Evolutionary conservation across 2,797 vertebrate genomes (phyloP).

Genomic region (Lutjanus argentimaculatus): DNA sequence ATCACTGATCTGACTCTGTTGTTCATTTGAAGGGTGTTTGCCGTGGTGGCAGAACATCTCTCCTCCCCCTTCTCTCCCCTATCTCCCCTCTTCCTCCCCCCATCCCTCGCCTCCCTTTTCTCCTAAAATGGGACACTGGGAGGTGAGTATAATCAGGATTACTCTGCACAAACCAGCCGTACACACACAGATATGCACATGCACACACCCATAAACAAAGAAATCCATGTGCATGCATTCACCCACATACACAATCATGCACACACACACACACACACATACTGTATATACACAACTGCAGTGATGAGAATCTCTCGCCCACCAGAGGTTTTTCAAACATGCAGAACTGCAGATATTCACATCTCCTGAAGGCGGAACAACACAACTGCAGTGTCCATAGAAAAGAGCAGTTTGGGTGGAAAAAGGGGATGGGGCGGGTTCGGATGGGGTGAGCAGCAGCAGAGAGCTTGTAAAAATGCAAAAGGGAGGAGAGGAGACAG

Average conservation of each 20-base stretch:
- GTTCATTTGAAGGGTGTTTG: slow-evolving; percentile 78
- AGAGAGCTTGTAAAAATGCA: slow-evolving; percentile 62
- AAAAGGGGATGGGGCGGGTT: slow-evolving; percentile 37
- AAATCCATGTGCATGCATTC: slow-evolving; percentile 34
- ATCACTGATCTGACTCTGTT: slow-evolving; percentile 79
- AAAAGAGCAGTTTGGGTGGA: slow-evolving; percentile 58
- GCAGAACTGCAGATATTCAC: slow-evolving; percentile 78
- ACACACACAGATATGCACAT: slow-evolving; percentile 29
- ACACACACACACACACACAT: not conserved
- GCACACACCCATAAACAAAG: slow-evolving; percentile 35
- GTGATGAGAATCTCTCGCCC: slow-evolving; percentile 73
- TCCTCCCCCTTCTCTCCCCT: slow-evolving; percentile 52
- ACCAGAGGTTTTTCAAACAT: slow-evolving; percentile 78
- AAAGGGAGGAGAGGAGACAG: slow-evolving; percentile 23
- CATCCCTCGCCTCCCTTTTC: slow-evolving; percentile 65
- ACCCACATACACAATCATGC: slow-evolving; percentile 11
- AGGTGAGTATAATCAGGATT: slow-evolving; percentile 83
- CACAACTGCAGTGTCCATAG: slow-evolving; percentile 70
- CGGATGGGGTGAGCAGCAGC: not conserved
- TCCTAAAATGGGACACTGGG: slow-evolving; percentile 80
- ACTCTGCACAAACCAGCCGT: slow-evolving; percentile 68
- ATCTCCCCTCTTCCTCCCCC: slow-evolving; percentile 55
- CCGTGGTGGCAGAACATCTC: slow-evolving; percentile 74
- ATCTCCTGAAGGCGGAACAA: slow-evolving; percentile 71
- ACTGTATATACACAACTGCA: slow-evolving; percentile 41